These are phyloP conservation scores for Euwallacea similis DNA, from an alignment of 1,140 invertebrate genomes.

Conservation along the genomic window DNA sequence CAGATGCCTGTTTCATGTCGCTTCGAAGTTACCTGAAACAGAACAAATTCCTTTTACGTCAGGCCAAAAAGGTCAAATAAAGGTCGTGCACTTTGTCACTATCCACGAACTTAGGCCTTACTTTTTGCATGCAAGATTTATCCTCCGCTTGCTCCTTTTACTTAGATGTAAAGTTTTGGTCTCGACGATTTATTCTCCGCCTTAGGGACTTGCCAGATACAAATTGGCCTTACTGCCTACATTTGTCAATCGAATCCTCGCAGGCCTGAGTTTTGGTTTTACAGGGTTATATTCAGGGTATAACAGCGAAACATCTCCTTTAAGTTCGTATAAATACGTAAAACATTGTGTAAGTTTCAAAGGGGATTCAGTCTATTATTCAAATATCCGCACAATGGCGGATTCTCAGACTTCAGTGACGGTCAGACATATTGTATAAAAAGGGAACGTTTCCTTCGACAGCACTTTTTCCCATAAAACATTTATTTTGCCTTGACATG, in stretches of 20 bases:
- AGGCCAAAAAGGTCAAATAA: not conserved
- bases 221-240: slow-evolving; percentile 13
- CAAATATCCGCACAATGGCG: no score
- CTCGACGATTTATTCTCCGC: slow-evolving; percentile 19
- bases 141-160: slow-evolving; percentile 1
- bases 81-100: not conserved
- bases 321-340: no score
- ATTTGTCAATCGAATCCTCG: slow-evolving; percentile 21
- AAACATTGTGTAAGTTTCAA: no score
- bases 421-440: no score
- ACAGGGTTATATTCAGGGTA: no score
- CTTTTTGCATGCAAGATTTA: slow-evolving; percentile 17
- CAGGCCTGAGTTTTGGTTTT: not conserved
- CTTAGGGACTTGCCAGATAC: slow-evolving; percentile 18
- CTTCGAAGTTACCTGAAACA: slow-evolving; percentile 25
- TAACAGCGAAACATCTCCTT: no score
- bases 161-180: slow-evolving; percentile 22
- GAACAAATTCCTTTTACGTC: not conserved
- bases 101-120: not conserved
- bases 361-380: no score
- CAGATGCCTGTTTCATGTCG: slow-evolving; percentile 22
- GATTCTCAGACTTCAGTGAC: no score
- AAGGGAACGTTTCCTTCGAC: not conserved
- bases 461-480: slow-evolving; percentile 3
- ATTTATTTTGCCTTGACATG: slow-evolving; percentile 1